Evolutionary conservation across 2,888 invertebrate genomes (phyloP).

Genomic region (Acanthosepion lycidas): DNA sequence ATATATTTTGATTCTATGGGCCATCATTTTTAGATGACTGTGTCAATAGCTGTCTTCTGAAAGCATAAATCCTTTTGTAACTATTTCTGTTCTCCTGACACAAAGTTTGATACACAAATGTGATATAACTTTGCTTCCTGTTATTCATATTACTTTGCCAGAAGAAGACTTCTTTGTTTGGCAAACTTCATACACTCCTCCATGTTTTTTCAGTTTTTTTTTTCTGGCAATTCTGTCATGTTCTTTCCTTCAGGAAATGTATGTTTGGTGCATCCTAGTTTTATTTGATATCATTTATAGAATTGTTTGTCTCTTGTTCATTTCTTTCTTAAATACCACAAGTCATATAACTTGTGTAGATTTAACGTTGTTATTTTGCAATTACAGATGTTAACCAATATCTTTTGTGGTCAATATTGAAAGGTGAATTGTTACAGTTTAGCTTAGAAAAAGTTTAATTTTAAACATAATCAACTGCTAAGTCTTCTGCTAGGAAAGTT

Average conservation of each 20-base stretch:
- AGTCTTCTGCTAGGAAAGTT: too few relatives aligned
- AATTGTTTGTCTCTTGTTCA: too few relatives aligned
- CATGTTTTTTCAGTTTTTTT: neutral
- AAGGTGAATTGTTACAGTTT: too few relatives aligned
- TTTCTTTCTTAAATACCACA: too few relatives aligned
- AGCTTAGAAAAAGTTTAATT: too few relatives aligned
- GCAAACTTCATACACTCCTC: neutral
- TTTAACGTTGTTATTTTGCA: too few relatives aligned
- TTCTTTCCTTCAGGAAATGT: neutral
- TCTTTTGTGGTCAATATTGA: too few relatives aligned
- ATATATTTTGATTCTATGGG: neutral
- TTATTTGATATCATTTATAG: neutral
- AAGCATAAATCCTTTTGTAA: neutral
- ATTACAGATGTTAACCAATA: too few relatives aligned
- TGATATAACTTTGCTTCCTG: neutral
- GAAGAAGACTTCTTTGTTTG: slow-evolving; percentile 2
- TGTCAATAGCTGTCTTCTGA: neutral
- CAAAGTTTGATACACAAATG: neutral
- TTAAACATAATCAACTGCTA: too few relatives aligned
- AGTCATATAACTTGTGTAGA: too few relatives aligned
- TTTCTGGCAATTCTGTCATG: neutral
- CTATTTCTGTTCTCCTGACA: neutral
- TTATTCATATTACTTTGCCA: neutral
- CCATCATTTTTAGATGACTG: neutral
- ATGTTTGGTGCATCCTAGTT: neutral